Percentiles rank a stretch among this genome's conserved stretches.
phyloP scores from a whole-genome alignment of 2,113 vertebrate genomes.

The Anthoscopus minutus region DNA sequence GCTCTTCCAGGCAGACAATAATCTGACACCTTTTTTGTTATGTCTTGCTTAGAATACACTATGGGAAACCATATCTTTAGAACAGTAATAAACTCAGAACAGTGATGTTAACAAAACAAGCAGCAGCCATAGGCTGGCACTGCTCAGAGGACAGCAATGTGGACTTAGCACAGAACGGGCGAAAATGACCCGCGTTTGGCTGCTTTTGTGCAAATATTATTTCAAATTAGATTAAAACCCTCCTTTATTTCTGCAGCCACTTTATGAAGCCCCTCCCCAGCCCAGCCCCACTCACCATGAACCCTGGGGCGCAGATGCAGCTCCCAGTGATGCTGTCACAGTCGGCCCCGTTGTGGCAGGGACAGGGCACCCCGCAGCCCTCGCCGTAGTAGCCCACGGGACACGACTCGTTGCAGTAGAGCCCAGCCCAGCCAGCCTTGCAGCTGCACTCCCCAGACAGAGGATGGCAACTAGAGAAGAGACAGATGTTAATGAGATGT shows the following conservation, averaged over 20 bases:
- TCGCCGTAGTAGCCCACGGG: conserved; percentile 84
- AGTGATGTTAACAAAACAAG: background rate
- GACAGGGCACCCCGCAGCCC: conserved; percentile 81
- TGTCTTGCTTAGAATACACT: background rate
- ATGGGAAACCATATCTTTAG: background rate
- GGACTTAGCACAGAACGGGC: accelerated
- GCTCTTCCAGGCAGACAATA: conserved; percentile 33
- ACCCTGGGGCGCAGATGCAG: conserved; percentile 89
- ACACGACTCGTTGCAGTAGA: conserved; percentile 93
- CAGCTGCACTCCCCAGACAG: conserved; percentile 93
- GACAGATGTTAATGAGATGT: background rate
- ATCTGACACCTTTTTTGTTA: conserved; percentile 47
- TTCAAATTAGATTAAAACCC: background rate
- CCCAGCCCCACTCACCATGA: conserved; percentile 75
- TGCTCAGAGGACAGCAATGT: background rate
- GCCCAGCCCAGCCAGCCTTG: conserved; percentile 89
- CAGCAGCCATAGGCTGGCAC: background rate
- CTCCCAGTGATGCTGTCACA: conserved; percentile 86
- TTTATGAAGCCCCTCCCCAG: background rate
- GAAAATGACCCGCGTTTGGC: background rate
- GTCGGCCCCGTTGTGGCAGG: conserved; percentile 89
- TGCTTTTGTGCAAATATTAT: background rate
- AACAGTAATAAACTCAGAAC: background rate
- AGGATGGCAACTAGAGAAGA: conserved; percentile 85
- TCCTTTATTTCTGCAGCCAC: background rate